phyloP scores from a whole-genome alignment of 2,888 invertebrate species.

The Hydroisotoma schaefferi region DNA sequence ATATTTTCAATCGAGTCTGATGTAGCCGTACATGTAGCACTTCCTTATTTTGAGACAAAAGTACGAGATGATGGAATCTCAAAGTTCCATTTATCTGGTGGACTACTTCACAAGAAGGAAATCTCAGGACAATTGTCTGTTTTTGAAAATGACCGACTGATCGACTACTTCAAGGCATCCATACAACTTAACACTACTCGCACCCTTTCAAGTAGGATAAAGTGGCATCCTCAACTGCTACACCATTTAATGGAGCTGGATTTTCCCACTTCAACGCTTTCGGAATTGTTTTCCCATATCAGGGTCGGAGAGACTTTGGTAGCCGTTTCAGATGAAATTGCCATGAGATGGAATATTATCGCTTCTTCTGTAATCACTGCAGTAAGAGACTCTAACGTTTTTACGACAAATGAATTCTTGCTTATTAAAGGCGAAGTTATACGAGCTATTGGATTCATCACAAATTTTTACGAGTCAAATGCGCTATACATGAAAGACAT shows the following conservation, averaged over 20 bases:
- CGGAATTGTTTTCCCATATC: slow-evolving; percentile 9
- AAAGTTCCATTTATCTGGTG: slow-evolving; percentile 43
- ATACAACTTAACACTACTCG: slow-evolving; percentile 49
- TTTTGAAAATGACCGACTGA: slow-evolving; percentile 45
- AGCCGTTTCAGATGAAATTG: slow-evolving; percentile 30
- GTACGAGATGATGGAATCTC: slow-evolving; percentile 26
- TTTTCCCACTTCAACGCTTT: slow-evolving; percentile 5
- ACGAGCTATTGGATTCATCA: slow-evolving; percentile 25
- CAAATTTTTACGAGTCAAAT: slow-evolving; percentile 46
- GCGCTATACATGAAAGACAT: slow-evolving; percentile 49
- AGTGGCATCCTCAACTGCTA: slow-evolving; percentile 49
- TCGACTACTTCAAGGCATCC: slow-evolving; percentile 47
- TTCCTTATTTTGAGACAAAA: slow-evolving; percentile 36
- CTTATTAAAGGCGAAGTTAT: slow-evolving; percentile 41
- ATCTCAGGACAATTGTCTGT: slow-evolving; percentile 47
- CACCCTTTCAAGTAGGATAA: slow-evolving; percentile 48
- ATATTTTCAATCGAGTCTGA: not conserved
- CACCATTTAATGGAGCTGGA: slow-evolving; percentile 19
- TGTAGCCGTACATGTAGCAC: slow-evolving; percentile 1
- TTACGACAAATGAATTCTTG: slow-evolving; percentile 19
- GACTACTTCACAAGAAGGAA: slow-evolving; percentile 49
- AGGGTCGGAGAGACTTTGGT: slow-evolving; percentile 10
- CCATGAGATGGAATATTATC: slow-evolving; percentile 29
- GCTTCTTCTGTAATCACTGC: slow-evolving; percentile 16
- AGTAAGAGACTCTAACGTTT: slow-evolving; percentile 1